Conservation (phyloP, 2,888 invertebrate genomes). For the Ormyrus thymus region DNA sequence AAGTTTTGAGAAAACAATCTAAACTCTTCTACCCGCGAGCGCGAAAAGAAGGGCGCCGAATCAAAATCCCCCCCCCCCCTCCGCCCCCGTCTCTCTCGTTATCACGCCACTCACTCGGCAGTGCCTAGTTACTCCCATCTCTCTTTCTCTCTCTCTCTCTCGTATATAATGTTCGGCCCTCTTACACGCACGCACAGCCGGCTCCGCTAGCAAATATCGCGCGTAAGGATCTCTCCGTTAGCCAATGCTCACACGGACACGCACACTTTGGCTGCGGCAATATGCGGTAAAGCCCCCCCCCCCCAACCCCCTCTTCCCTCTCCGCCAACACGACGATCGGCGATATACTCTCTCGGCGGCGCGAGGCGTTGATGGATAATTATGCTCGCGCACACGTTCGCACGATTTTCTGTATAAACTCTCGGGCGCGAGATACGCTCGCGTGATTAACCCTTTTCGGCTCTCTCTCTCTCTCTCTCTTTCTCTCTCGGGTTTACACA, state of each 20-base stretch:
- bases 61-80: background rate
- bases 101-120: slow-evolving; percentile 3
- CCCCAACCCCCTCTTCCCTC: background rate
- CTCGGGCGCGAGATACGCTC: slow-evolving; percentile 43
- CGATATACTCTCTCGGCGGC: slow-evolving; percentile 16
- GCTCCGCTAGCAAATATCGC: slow-evolving; percentile 37
- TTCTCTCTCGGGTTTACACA: background rate
- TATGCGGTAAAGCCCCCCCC: background rate
- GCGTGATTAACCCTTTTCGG: slow-evolving; percentile 50
- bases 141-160: too few species aligned
- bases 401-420: slow-evolving; percentile 45
- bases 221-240: slow-evolving; percentile 31
- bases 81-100: background rate
- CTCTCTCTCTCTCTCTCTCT: background rate
- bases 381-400: slow-evolving; percentile 37
- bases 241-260: background rate
- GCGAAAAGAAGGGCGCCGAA: too few species aligned
- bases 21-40: too few species aligned
- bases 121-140: slow-evolving; percentile 6
- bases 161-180: too few species aligned
- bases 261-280: background rate
- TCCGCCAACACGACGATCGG: slow-evolving; percentile 11
- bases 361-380: slow-evolving; percentile 55
- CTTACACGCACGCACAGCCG: background rate
- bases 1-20: too few species aligned